phyloP scores from a whole-genome alignment of 2,888 invertebrate genomes.

The Colletes collaris region DNA sequence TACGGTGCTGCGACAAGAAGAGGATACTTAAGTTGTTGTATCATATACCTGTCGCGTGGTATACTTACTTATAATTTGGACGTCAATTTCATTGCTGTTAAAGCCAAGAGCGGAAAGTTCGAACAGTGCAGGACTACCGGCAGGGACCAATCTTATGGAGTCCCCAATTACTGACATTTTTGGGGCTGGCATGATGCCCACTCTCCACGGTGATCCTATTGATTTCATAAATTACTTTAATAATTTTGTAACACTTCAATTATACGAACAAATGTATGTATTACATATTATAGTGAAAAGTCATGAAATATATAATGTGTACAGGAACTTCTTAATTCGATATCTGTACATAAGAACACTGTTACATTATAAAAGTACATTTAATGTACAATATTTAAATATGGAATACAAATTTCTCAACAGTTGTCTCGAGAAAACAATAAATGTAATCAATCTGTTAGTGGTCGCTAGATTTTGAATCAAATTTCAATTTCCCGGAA shows the following conservation, averaged over 20 bases:
- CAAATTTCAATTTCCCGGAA: constrained; percentile 62
- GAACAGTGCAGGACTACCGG: constrained; percentile 94
- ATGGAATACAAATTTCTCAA: background rate
- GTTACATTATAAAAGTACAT: background rate
- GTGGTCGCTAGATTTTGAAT: constrained; percentile 34
- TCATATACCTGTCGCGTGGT: too few species aligned
- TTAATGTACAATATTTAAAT: background rate
- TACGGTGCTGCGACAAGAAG: too few species aligned
- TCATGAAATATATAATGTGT: too few species aligned
- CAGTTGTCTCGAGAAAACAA: background rate
- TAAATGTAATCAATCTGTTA: background rate
- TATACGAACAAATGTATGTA: background rate
- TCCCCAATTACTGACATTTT: constrained; percentile 93
- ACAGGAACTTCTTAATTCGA: background rate
- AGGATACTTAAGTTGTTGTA: too few species aligned
- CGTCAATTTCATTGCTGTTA: constrained; percentile 84
- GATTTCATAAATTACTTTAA: constrained; percentile 57
- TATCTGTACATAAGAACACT: background rate
- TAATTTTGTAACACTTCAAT: background rate
- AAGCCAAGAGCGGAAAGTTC: constrained; percentile 90
- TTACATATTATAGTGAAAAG: background rate
- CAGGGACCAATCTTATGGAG: constrained; percentile 94
- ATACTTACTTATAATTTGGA: constrained; percentile 85
- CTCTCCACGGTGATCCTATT: constrained; percentile 97
- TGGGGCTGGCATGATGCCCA: constrained; percentile 92